Conservation (phyloP, 2,888 invertebrate species). For the Acleris emargana region DNA sequence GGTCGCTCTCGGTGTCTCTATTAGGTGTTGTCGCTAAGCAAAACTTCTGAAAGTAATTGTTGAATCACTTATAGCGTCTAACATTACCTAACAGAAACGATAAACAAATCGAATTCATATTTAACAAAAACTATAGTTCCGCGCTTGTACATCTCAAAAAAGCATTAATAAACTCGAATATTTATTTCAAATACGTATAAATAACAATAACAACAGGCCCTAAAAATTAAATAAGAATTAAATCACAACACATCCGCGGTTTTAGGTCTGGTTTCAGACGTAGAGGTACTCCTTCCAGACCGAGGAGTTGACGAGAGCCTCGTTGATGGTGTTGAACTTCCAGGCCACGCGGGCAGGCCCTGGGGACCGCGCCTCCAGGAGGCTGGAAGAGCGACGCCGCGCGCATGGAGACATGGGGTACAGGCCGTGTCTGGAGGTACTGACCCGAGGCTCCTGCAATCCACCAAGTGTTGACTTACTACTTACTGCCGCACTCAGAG, state of each 20-base stretch:
- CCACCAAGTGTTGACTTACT: background rate
- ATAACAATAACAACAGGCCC: too few relatives aligned
- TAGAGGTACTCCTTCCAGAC: constrained; percentile 64
- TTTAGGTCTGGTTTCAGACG: constrained; percentile 48
- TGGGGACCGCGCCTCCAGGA: constrained; percentile 60
- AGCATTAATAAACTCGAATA: background rate
- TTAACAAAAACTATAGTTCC: background rate
- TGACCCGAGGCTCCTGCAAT: constrained; percentile 54
- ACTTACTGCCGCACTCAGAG: too few relatives aligned
- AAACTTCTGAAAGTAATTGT: background rate
- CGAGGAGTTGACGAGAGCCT: constrained; percentile 65
- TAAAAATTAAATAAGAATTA: too few relatives aligned
- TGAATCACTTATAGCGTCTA: background rate
- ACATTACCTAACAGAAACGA: background rate
- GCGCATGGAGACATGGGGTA: constrained; percentile 67
- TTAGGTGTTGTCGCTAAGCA: constrained; percentile 12
- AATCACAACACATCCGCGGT: constrained; percentile 1
- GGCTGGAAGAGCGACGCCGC: constrained; percentile 62
- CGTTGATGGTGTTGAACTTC: constrained; percentile 77
- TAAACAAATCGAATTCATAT: background rate
- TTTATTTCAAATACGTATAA: too few relatives aligned
- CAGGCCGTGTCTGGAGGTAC: constrained; percentile 50
- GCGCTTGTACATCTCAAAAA: background rate
- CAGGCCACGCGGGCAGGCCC: constrained; percentile 56
- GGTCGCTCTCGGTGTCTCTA: constrained; percentile 38